These are phyloP conservation scores for Astatotilapia flaviijosephi DNA, from an alignment of 2,113 vertebrate species.

Conservation along the genomic window DNA sequence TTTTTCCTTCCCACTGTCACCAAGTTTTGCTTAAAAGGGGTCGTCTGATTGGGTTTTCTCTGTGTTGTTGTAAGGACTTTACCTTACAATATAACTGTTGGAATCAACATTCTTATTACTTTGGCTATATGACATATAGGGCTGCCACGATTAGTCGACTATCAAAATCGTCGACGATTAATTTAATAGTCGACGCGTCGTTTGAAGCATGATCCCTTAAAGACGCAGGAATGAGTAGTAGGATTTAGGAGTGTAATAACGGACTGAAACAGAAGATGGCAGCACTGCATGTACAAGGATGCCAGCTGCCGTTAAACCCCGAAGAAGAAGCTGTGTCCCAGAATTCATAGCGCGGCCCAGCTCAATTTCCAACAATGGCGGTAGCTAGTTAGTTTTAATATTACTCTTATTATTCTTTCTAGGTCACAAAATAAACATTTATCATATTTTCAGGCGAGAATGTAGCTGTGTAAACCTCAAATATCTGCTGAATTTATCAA, in stretches of 20 bases:
- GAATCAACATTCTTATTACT: not conserved
- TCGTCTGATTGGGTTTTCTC: not conserved
- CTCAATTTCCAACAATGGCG: not conserved
- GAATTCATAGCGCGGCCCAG: accelerated
- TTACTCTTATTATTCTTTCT: not conserved
- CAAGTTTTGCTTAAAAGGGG: not conserved
- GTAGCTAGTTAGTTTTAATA: accelerated
- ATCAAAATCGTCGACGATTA: accelerated
- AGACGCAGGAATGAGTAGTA: not conserved
- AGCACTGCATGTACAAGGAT: not conserved
- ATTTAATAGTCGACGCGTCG: accelerated
- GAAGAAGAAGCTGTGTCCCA: accelerated
- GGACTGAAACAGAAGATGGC: not conserved
- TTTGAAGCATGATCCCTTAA: not conserved
- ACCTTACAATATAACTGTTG: not conserved
- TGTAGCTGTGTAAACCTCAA: accelerated
- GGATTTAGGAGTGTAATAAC: not conserved
- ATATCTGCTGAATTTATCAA: accelerated
- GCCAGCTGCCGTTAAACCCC: too few relatives aligned
- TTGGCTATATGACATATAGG: not conserved
- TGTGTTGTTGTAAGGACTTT: not conserved
- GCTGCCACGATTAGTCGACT: accelerated
- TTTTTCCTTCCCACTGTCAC: not conserved
- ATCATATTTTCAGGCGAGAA: accelerated
- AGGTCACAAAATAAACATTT: accelerated